Evolutionary conservation across 30 jellyfish, hydroid and myxozoan species (phyloP), one percentile per base, ranked within the genome.

Genomic region (Cassiopea andromeda): DNA sequence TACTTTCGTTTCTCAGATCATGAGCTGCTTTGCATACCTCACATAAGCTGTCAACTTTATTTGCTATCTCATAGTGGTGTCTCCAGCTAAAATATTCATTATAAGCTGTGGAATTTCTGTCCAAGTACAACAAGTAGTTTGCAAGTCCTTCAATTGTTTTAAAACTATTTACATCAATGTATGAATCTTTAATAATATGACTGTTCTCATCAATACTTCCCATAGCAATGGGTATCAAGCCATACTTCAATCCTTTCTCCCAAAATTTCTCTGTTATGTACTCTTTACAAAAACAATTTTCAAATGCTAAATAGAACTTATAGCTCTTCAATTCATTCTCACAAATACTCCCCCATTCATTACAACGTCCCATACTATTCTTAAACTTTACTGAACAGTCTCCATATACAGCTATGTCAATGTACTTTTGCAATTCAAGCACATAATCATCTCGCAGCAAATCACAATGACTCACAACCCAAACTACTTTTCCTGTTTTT

Each of bases 391-490:
- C 89, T 12, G 96, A 93, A 82, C 99, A 96, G 57, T 70, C 77
- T 19, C 99, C 99, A 87, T 75, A 96, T 18, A 96, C 99, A 69
- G 94, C 73, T 19, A 96, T 94, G 49, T 90, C 92, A 27, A 92
- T 86, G 81, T 92, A 96, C 50, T 86, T 90, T 74, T 92, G 91
- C 61, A 96, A 71, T 67, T 96, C 98, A 60, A 81, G 66, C 1
- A 83, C 99, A 85, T 96, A 96, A n/a, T 76, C 92, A 84, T 89
- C 98, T 46, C 99, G 81, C 3, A 88, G 60, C 54, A 96, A 83
- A 0, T 98, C 99, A 86, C 99, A 96, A 67, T 92, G 99, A 74
- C 97, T 90, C 47, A 89, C 97, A 93, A 92, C 92, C 97, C 98
- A 96, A 58, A 83, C 97, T 2, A 92, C 94, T 76, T 83, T 85